Percentiles rank a stretch among this genome's conserved stretches.
Conservation (phyloP, 2,888 invertebrate species). For the Dyspetes luteomarginatus region DNA sequence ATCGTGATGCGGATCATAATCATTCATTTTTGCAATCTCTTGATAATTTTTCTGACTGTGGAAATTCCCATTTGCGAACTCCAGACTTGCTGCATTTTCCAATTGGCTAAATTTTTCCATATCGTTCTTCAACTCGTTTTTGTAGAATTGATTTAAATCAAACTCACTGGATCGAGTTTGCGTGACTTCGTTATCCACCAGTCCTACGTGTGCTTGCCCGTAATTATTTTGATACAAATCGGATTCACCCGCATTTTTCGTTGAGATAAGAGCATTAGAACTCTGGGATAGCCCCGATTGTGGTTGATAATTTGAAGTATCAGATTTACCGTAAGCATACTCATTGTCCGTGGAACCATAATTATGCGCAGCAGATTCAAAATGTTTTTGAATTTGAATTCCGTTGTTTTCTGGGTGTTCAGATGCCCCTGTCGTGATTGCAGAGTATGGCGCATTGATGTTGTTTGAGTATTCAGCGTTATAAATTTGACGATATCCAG, state of each 20-base stretch:
- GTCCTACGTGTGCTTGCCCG: background rate
- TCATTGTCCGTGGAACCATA: background rate
- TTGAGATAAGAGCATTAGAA: background rate
- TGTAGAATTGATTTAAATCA: constrained; percentile 8
- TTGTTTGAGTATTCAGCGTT: no score
- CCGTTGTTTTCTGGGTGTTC: constrained; percentile 9
- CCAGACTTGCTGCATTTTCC: background rate
- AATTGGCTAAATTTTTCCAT: background rate
- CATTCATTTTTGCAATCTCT: background rate
- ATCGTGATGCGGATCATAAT: background rate
- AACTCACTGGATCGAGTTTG: background rate
- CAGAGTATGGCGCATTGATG: constrained; percentile 47
- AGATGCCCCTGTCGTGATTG: constrained; percentile 51
- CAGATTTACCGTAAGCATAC: background rate
- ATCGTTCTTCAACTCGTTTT: background rate
- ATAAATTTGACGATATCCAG: background rate
- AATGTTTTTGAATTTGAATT: background rate
- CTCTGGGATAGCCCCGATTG: background rate
- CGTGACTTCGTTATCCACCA: background rate
- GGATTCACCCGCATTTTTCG: background rate
- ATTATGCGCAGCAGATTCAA: background rate
- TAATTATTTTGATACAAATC: background rate
- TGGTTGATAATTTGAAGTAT: background rate
- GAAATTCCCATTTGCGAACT: constrained; percentile 2
- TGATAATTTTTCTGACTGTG: constrained; percentile 32